Conservation (phyloP, 2,797 vertebrate species). For the Uromys caudimaculatus region DNA sequence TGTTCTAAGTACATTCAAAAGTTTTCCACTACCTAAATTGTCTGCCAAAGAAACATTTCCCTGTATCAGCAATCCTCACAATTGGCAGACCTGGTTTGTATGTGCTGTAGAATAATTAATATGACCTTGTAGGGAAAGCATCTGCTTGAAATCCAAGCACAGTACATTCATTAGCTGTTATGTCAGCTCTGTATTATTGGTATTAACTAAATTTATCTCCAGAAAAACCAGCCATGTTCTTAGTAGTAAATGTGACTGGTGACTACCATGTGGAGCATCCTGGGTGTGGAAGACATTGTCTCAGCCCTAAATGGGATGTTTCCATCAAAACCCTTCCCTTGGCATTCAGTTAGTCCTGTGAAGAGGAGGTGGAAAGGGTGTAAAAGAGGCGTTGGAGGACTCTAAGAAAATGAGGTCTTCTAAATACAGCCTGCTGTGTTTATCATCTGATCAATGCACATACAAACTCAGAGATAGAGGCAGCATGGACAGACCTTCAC, state of each 20-base stretch:
- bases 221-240: background rate
- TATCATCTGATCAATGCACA: background rate
- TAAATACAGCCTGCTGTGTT: background rate
- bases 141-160: constrained; percentile 32
- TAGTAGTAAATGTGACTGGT: background rate
- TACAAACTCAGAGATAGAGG: background rate
- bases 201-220: background rate
- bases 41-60: background rate
- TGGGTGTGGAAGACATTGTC: background rate
- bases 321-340: background rate
- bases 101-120: background rate
- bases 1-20: background rate
- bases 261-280: background rate
- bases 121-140: background rate
- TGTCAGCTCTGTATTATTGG: background rate
- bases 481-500: background rate
- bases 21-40: background rate
- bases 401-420: background rate
- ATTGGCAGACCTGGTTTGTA: background rate
- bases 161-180: background rate
- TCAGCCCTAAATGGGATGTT: background rate
- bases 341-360: background rate
- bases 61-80: background rate
- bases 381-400: too few relatives aligned
- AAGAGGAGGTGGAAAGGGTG: background rate